A percentile compares a stretch with the other conserved stretches of the same genome.
Conservation (phyloP, 2,888 invertebrate genomes). For the Drosophila sordidula region DNA sequence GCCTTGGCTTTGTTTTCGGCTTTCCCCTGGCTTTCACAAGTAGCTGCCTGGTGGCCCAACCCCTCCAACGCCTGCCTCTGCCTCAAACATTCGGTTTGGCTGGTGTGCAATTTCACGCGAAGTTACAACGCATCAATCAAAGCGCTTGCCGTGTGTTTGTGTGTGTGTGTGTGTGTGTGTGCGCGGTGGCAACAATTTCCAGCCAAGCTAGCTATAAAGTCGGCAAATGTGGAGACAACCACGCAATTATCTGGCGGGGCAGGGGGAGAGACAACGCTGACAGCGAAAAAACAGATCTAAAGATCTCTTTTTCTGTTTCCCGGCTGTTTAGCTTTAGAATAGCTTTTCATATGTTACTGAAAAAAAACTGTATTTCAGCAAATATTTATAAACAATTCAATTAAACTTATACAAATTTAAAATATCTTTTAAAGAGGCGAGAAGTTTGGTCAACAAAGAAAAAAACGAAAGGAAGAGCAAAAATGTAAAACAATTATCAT, state of each 20-base stretch:
- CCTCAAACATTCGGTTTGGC: conserved; percentile 19
- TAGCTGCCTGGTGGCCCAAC: conserved; percentile 29
- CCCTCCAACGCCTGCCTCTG: background rate
- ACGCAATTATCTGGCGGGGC: conserved; percentile 13
- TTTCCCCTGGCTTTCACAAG: conserved; percentile 52
- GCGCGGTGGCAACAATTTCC: conserved; percentile 22
- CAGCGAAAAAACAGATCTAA: background rate
- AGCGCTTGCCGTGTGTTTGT: conserved; percentile 33
- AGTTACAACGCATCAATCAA: conserved; percentile 76
- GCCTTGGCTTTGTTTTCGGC: conserved; percentile 32
- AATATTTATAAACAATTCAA: no score
- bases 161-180: conserved; percentile 11
- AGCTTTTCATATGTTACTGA: no score
- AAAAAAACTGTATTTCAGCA: no score
- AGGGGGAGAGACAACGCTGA: background rate
- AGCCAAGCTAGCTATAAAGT: conserved; percentile 14
- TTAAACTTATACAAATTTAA: no score
- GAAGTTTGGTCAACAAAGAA: no score
- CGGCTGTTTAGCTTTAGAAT: no score
- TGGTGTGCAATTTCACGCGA: conserved; percentile 77
- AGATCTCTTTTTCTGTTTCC: no score
- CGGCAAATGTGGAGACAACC: conserved; percentile 4
- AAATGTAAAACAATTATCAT: no score
- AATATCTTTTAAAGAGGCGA: no score
- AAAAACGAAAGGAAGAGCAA: no score